A percentile compares a stretch with the other conserved stretches of the same genome.
Conservation (phyloP, 2,113 vertebrate genomes). For the Aspiorhynchus laticeps region DNA sequence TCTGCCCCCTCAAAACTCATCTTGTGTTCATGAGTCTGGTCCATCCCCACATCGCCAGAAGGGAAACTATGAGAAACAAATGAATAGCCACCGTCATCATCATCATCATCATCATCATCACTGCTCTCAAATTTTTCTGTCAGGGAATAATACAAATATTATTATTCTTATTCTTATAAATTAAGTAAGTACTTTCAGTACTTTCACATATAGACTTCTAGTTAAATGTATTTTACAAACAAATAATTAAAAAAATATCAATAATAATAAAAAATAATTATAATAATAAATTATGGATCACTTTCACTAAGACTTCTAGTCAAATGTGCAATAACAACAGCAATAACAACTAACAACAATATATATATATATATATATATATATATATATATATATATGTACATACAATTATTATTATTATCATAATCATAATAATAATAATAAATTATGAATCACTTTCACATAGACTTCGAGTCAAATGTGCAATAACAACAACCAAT, state of each 20-base stretch:
- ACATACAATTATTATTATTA: background rate
- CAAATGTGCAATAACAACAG: background rate
- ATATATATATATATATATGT: background rate
- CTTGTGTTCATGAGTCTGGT: constrained; percentile 75
- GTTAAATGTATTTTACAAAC: background rate
- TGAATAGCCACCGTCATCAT: background rate
- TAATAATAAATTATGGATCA: background rate
- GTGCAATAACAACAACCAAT: too few relatives aligned
- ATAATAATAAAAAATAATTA: background rate
- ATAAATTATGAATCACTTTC: background rate
- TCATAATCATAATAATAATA: background rate
- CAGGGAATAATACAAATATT: too few relatives aligned
- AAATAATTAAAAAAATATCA: background rate
- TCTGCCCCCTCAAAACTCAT: constrained; percentile 78
- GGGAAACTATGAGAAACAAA: constrained; percentile 71
- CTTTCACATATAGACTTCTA: background rate
- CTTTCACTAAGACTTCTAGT: background rate
- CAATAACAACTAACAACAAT: too few relatives aligned
- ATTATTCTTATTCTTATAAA: too few relatives aligned
- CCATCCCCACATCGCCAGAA: constrained; percentile 88
- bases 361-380: too few relatives aligned
- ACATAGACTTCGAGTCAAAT: too few relatives aligned
- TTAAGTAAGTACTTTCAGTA: background rate
- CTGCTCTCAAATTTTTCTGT: background rate
- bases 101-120: background rate